Evolutionary conservation across 2,113 vertebrate genomes (phyloP), one percentile per base, ranked within the genome.

Genomic region (Clupea harengus): DNA sequence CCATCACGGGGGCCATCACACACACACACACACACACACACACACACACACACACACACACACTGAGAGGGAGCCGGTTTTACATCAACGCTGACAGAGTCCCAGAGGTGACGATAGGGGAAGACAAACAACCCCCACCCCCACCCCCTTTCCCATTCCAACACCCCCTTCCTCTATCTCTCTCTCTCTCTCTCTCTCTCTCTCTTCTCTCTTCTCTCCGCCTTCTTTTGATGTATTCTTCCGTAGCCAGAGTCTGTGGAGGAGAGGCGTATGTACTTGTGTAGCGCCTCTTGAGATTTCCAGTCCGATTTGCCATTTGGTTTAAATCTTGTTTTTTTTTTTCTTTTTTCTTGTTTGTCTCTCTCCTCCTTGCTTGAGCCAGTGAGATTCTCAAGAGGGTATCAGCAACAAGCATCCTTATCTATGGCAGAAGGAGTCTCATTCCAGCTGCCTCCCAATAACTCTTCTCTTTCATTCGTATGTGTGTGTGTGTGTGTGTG

Each of bases 351-450:
- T 54, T 46, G 57, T 28, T 72, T 15, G 32, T 32, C 64, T 13
- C 60, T 72, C 11, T 72, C 64, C 11, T 28, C 10, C 32, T 13
- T 32, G 7, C n/a, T 28, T 1, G 7, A 72, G n/a, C 22, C 32
- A 25, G n/a, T 1, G 13, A 28, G 54, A 39, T 17, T 86, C 64
- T 83, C 81, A 17, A 83, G 78, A 25, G 82, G 52, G 60, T 45
- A 60, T 83, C 47, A 45, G 54, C 17, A 50, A 57, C 82, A 52
- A 67, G 46, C 80, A 45, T 78, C 32, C 83, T 85, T 85, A 85
- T 87, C 86, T 54, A 60, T 20, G 25, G 80, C 47, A 20, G 2
- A 8, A 75, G 46, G 45, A 28, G 45, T 45, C 32, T 45, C 10
- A 75, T 86, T 83, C 84, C 44, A 50, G 80, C 28, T 18, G 52